Evolutionary conservation across 1,140 invertebrate genomes (phyloP).

Genomic region (Holotrichia oblita): DNA sequence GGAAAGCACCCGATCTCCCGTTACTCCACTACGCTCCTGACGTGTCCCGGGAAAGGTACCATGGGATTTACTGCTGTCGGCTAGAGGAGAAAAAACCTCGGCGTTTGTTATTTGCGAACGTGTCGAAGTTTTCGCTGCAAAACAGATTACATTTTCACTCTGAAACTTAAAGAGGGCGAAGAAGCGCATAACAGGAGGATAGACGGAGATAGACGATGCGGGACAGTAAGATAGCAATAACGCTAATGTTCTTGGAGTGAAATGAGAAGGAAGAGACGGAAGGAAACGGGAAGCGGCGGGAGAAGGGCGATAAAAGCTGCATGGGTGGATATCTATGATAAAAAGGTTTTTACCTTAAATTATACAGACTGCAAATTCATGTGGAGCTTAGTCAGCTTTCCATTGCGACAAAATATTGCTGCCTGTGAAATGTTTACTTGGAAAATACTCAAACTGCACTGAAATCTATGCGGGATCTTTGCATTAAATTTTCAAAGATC

Average conservation of each 20-base stretch:
- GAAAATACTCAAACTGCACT: too few relatives aligned
- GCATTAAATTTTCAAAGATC: too few relatives aligned
- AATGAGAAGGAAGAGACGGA: background rate
- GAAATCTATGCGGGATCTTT: too few relatives aligned
- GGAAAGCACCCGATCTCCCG: too few relatives aligned
- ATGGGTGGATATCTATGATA: background rate
- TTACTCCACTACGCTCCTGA: too few relatives aligned
- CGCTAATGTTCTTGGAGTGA: constrained; percentile 5
- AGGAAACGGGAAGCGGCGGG: background rate
- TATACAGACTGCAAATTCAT: too few relatives aligned
- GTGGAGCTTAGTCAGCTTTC: too few relatives aligned
- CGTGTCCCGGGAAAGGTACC: background rate
- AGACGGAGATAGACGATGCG: constrained; percentile 10
- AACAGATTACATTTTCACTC: constrained; percentile 16
- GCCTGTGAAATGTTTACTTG: too few relatives aligned
- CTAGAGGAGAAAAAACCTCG: constrained; percentile 3
- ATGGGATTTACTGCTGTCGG: constrained; percentile 11
- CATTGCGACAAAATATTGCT: too few relatives aligned
- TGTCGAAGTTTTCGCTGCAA: constrained; percentile 15
- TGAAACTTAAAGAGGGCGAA: background rate
- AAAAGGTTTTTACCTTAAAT: too few relatives aligned
- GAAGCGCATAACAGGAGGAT: background rate
- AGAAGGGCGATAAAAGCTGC: background rate
- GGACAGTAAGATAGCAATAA: constrained; percentile 10
- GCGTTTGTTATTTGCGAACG: constrained; percentile 19